Percentiles rank a stretch among this genome's conserved stretches.
Evolutionary conservation across 1,140 invertebrate species (phyloP).

Genomic region (Euura saliciscinereae): DNA sequence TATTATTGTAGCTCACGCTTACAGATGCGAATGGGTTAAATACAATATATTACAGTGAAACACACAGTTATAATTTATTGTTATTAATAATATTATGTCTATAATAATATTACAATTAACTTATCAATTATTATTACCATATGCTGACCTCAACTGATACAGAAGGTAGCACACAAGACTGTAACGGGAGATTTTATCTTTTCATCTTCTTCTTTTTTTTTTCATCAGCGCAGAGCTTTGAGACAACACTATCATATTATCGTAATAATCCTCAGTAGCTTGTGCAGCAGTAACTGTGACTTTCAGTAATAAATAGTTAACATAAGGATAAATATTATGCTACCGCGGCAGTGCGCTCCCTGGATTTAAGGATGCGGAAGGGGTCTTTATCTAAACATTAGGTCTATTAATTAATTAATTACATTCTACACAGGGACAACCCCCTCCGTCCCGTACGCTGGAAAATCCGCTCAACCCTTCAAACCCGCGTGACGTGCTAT

Average conservation of each 20-base stretch:
- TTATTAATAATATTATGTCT: slow-evolving; percentile 58
- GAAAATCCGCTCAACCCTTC: slow-evolving; percentile 2
- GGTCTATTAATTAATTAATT: slow-evolving; percentile 5
- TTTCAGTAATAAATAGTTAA: slow-evolving; percentile 58
- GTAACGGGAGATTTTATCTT: slow-evolving; percentile 47
- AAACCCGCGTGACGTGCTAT: not conserved
- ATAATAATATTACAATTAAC: slow-evolving; percentile 51
- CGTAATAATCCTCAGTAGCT: slow-evolving; percentile 43
- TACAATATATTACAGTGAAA: slow-evolving; percentile 60
- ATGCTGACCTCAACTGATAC: slow-evolving; percentile 50
- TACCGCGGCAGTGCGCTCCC: slow-evolving; percentile 55
- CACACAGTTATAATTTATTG: slow-evolving; percentile 60
- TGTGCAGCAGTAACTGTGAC: slow-evolving; percentile 46
- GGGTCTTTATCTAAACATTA: slow-evolving; percentile 27
- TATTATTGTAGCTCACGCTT: slow-evolving; percentile 7
- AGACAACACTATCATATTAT: slow-evolving; percentile 29
- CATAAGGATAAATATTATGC: slow-evolving; percentile 58
- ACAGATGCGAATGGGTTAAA: slow-evolving; percentile 31
- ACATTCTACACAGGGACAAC: slow-evolving; percentile 3
- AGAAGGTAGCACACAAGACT: slow-evolving; percentile 48
- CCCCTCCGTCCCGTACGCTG: not conserved
- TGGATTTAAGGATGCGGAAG: slow-evolving; percentile 46
- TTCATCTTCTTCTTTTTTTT: slow-evolving; percentile 13
- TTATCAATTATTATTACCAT: slow-evolving; percentile 51
- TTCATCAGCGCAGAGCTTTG: not conserved